Evolutionary conservation across 2,888 invertebrate species (phyloP), one percentile per base, ranked within the genome.

Genomic region (Branchellion lobata): DNA sequence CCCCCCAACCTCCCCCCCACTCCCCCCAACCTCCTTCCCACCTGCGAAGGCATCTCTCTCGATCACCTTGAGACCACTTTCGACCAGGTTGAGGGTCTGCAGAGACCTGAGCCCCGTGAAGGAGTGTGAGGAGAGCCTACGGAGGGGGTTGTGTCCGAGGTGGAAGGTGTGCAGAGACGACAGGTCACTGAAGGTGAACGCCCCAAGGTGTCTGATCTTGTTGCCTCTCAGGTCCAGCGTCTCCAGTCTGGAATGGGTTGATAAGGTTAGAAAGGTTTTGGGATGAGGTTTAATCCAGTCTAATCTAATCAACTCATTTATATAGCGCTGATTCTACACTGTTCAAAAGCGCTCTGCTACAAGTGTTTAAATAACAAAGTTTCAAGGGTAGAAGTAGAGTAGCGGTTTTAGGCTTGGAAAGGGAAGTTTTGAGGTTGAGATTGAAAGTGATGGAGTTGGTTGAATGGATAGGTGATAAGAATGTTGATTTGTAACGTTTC

Each of bases 171-270:
- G 68, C 21, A 80, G 77, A 11, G 79, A 82, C 24, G 74, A 78
- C 0, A 83, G 78, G 69, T 82, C 82, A 24, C 81, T 65, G 65
- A 83, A 82, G 1, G 80, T 76, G 27, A 79, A 79, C 18, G 81
- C 24, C 24, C 81, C 80, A 0, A 84, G 51, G n/a, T 69, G 73
- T n/a, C 78, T 47, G 40, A 84, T 47, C 40, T 77, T 40, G 69
- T 84, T 83, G 0, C 83, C 83, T 24, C 83, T 73, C 47, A 83
- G 78, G 69, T 83, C 83, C 77, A 83, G 79, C 2, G 53, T 73
- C 61, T 79, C 71, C 29, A 83, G 81, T 57, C 61, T 57, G 21
- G 47, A 47, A 18, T 14, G 8, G 47, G 8, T 8, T 47, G 47
- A 47, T 47, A 47, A 14, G 8, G 47, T n/a, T n/a, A n/a, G n/a